Base-by-base conservation (phyloP, 2,113 vertebrate genomes). In the Lipophrys pholis region DNA sequence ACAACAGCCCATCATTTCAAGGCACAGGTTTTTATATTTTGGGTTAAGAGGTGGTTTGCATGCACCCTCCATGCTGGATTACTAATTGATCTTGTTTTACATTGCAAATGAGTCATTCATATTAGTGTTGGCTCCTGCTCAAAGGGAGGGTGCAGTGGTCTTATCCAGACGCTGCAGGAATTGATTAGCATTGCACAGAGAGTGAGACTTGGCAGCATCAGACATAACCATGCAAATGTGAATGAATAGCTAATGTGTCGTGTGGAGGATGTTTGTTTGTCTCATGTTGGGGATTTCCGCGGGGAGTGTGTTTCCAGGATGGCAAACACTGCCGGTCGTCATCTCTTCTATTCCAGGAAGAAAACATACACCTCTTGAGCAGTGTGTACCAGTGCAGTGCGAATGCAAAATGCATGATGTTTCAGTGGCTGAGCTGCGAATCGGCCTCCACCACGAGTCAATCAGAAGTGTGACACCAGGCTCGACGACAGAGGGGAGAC, bases 21-120 rank as follows among this genome's bases (percentile, higher is more conserved):
- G 50, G 21, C 21, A 51, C 76, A 64, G 61, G 38, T 71, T 74
- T 67, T 74, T 57, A 66, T 80, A 67, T 81, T 90, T 73, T 70
- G 73, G 73, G 81, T 76, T 70, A 43, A 70, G 69, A 68, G 70
- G 49, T 52, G 79, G 62, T 65, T 78, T 75, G 82, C 70, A 70
- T 76, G 80, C 69, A 46, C 8, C 38, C 58, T 84, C 80, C 49
- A 73, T 64, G 83, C 81, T 57, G 81, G 80, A 87, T 91, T 90
- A 91, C 87, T 89, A 91, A 92, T 90, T 91, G 84, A 90, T 89
- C 88, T 89, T 88, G 92, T 93, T 92, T 90, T 92, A 91, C 89
- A 92, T 92, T 92, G 89, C 92, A 92, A 93, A 92, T 89, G 90
- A 92, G 84, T 90, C 87, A 88, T 91, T 91, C 84, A 91, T 90